Percentiles rank a stretch among this genome's conserved stretches.
phyloP scores from a whole-genome alignment of 2,113 vertebrate genomes.

The Eptesicus fuscus region DNA sequence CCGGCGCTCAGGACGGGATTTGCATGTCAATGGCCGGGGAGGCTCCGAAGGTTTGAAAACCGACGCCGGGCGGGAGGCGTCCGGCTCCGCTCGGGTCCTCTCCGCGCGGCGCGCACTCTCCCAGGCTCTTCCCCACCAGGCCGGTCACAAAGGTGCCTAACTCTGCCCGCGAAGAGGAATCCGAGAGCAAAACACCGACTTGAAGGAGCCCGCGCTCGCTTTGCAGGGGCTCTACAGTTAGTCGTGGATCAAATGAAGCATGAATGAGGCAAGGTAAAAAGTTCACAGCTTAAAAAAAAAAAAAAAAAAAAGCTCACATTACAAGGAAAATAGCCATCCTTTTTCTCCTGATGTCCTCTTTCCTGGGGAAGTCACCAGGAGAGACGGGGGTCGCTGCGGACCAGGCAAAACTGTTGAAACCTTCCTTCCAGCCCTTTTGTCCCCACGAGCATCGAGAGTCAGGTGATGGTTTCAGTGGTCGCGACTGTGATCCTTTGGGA shows the following conservation, averaged over 20 bases:
- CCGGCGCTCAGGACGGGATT: conserved; percentile 44
- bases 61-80: background rate
- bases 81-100: background rate
- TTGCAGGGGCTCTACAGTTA: background rate
- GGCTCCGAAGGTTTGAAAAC: conserved; percentile 51
- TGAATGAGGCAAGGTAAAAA: conserved; percentile 72
- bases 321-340: conserved; percentile 56
- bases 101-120: background rate
- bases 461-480: background rate
- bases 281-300: conserved; percentile 58
- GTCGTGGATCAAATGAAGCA: conserved; percentile 55
- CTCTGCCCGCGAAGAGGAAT: background rate
- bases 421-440: background rate
- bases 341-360: background rate
- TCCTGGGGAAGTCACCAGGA: background rate
- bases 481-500: background rate
- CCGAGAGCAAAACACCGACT: background rate
- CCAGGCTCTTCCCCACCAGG: background rate
- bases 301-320: conserved; percentile 57
- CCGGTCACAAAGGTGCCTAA: background rate
- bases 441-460: background rate
- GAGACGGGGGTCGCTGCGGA: background rate
- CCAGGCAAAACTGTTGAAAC: background rate
- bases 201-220: background rate
- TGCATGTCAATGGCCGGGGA: conserved; percentile 73